These are phyloP conservation scores for Minunthozetes semirufus DNA, from an alignment of 2,888 invertebrate species.

Conservation along the genomic window DNA sequence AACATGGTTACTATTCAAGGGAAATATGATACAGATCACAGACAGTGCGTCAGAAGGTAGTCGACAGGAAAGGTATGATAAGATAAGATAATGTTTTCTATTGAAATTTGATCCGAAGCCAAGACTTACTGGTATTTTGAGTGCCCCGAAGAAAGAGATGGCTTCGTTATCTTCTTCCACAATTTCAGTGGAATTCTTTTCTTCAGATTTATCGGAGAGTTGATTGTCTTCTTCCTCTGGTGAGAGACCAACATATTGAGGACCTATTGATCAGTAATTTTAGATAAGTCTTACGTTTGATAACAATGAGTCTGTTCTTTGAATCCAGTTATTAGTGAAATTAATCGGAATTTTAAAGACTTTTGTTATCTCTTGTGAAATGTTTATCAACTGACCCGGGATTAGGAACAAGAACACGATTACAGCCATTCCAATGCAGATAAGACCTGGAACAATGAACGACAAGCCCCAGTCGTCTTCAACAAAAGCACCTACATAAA, in stretches of 20 bases:
- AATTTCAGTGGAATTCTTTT: neutral
- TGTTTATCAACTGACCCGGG: slow-evolving; percentile 50
- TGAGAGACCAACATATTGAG: neutral
- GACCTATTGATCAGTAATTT: neutral
- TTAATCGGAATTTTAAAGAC: too few relatives aligned
- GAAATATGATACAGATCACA: too few relatives aligned
- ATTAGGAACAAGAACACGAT: slow-evolving; percentile 74
- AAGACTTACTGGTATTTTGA: slow-evolving; percentile 64
- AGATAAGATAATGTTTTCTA: slow-evolving; percentile 31
- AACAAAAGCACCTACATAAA: slow-evolving; percentile 70
- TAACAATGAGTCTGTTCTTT: neutral
- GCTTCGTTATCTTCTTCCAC: slow-evolving; percentile 49
- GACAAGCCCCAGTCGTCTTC: slow-evolving; percentile 81
- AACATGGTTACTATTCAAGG: too few relatives aligned
- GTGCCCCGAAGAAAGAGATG: slow-evolving; percentile 68
- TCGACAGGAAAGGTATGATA: too few relatives aligned
- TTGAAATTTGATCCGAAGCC: neutral
- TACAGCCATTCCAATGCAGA: slow-evolving; percentile 60
- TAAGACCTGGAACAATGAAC: slow-evolving; percentile 78
- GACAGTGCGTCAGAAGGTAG: too few relatives aligned
- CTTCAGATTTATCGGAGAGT: neutral
- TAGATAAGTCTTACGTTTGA: too few relatives aligned
- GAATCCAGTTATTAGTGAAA: too few relatives aligned
- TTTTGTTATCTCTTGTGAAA: neutral
- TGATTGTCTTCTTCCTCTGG: neutral